Evolutionary conservation across 2,113 vertebrate species (phyloP).

Genomic region (Rhea pennata): DNA sequence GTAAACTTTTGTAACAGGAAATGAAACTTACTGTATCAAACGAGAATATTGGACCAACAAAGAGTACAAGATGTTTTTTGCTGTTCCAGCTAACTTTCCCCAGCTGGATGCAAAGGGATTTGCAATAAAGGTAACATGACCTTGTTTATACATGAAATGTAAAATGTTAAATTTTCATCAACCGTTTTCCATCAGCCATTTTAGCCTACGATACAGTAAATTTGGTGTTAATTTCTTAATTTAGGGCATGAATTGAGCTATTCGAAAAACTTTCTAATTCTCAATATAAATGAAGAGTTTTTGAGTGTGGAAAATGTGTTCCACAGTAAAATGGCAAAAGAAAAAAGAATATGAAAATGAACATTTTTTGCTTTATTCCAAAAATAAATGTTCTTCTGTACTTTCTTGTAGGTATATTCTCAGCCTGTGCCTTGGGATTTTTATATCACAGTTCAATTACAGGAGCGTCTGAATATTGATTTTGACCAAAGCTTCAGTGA

Average conservation of each 20-base stretch:
- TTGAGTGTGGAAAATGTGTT: neutral
- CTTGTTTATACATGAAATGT: neutral
- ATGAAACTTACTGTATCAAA: constrained; percentile 75
- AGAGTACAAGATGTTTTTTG: constrained; percentile 76
- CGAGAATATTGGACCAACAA: constrained; percentile 67
- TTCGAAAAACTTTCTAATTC: neutral
- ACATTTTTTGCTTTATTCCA: neutral
- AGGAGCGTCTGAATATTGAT: constrained; percentile 70
- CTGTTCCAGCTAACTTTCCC: constrained; percentile 22
- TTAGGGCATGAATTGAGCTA: neutral
- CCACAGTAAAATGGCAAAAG: neutral
- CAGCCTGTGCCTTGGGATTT: constrained; percentile 86
- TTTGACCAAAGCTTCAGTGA: constrained; percentile 70
- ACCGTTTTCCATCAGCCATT: neutral
- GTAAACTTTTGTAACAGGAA: constrained; percentile 62
- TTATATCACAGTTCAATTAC: constrained; percentile 79
- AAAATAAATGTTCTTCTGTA: neutral
- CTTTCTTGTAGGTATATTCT: constrained; percentile 75
- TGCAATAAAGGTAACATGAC: constrained; percentile 75
- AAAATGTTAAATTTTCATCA: neutral
- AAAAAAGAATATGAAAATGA: neutral
- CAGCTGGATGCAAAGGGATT: constrained; percentile 53
- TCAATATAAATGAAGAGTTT: neutral
- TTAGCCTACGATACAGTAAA: neutral
- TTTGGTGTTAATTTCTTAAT: neutral